Evolutionary conservation across 1,140 invertebrate species (phyloP).

Genomic region (Trinorchestia longiramus): DNA sequence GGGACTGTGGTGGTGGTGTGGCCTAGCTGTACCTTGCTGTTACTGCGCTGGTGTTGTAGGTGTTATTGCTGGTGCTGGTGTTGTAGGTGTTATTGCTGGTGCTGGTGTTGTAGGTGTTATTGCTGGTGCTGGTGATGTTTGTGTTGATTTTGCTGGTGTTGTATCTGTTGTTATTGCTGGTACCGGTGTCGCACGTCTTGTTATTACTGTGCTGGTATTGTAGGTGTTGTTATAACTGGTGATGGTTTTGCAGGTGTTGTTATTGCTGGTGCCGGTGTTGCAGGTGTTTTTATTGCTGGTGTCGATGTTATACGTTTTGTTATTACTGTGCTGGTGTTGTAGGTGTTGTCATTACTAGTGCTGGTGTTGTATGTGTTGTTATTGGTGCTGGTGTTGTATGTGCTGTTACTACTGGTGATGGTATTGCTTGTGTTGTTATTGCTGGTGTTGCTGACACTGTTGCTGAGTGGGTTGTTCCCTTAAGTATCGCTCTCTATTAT

Average conservation of each 20-base stretch:
- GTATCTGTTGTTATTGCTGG: not conserved
- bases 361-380: too few relatives aligned
- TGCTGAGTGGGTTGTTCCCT: too few relatives aligned
- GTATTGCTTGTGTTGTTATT: too few relatives aligned
- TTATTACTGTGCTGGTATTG: not conserved
- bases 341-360: too few relatives aligned
- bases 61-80: not conserved
- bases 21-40: not conserved
- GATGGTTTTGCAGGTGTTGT: not conserved
- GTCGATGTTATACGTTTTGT: too few relatives aligned
- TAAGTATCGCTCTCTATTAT: too few relatives aligned
- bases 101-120: not conserved
- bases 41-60: not conserved
- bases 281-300: too few relatives aligned
- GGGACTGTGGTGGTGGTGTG: not conserved
- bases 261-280: not conserved
- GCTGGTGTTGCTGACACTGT: too few relatives aligned
- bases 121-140: not conserved
- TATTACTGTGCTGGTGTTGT: too few relatives aligned
- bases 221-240: not conserved
- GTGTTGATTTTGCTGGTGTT: not conserved
- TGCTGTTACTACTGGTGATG: too few relatives aligned
- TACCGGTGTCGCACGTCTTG: not conserved
- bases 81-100: not conserved
- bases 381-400: too few relatives aligned